A percentile compares a stretch with the other conserved stretches of the same genome.
These are phyloP conservation scores for Dastarcus helophoroides DNA, from an alignment of 2,888 invertebrate genomes.

Conservation along the genomic window DNA sequence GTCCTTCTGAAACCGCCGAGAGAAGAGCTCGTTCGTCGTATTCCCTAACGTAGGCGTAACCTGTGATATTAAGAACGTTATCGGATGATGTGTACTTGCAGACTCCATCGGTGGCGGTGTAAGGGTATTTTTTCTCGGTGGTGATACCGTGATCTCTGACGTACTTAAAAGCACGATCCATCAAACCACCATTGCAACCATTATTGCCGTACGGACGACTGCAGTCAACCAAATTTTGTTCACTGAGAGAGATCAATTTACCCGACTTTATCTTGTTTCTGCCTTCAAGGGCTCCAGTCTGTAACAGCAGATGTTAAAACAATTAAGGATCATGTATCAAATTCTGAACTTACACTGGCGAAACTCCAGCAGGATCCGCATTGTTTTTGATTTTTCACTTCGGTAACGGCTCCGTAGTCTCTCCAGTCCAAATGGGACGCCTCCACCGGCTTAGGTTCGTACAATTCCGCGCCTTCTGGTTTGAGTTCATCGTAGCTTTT, in stretches of 20 bases:
- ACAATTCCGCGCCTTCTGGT: not conserved
- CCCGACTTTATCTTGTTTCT: constrained; percentile 43
- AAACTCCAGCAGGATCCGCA: constrained; percentile 94
- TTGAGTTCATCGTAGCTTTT: constrained; percentile 1
- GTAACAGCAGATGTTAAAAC: too few relatives aligned
- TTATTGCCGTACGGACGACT: constrained; percentile 3
- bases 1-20: constrained; percentile 53
- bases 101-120: constrained; percentile 5
- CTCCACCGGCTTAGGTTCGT: not conserved
- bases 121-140: constrained; percentile 6
- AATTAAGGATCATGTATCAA: constrained; percentile 29
- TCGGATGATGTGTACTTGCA: constrained; percentile 3
- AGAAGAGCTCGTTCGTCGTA: constrained; percentile 12
- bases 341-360: constrained; percentile 53
- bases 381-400: constrained; percentile 75
- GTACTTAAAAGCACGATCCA: constrained; percentile 6
- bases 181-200: constrained; percentile 9
- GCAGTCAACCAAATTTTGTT: constrained; percentile 78
- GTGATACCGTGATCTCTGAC: constrained; percentile 6
- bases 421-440: constrained; percentile 58
- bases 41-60: constrained; percentile 3
- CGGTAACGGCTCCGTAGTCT: constrained; percentile 61
- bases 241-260: constrained; percentile 45
- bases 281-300: constrained; percentile 75
- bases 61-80: constrained; percentile 4